Conservation (phyloP, 2,797 vertebrate genomes). For the Microctenopoma stevenorrisi region DNA sequence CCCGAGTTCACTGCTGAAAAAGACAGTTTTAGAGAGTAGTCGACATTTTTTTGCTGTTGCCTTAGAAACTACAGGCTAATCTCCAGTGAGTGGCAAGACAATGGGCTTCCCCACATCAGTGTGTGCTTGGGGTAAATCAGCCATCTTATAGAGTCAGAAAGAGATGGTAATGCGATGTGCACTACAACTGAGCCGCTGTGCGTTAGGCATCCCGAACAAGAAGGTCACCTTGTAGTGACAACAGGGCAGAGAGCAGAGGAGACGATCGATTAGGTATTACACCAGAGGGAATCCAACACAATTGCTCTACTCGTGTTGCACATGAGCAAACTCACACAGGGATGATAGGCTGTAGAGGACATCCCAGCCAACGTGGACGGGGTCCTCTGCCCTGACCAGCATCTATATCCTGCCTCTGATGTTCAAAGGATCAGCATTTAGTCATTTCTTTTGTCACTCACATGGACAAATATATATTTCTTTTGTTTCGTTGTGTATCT, state of each 20-base stretch:
- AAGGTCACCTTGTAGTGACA: slow-evolving; percentile 70
- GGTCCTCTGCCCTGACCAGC: no score
- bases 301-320: slow-evolving; percentile 1
- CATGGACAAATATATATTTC: no score
- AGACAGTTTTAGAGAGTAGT: slow-evolving; percentile 18
- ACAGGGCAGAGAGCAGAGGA: slow-evolving; percentile 34
- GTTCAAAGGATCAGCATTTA: no score
- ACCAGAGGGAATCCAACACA: slow-evolving; percentile 30
- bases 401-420: no score
- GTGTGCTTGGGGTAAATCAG: slow-evolving; percentile 30
- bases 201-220: slow-evolving; percentile 46
- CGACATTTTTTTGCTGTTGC: slow-evolving; percentile 41
- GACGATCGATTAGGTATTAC: slow-evolving; percentile 48
- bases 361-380: no score
- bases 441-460: no score
- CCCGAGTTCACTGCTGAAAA: slow-evolving; percentile 18
- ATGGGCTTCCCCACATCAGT: not conserved
- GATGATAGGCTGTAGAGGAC: no score
- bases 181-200: slow-evolving; percentile 18
- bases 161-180: slow-evolving; percentile 38
- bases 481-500: no score
- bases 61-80: slow-evolving; percentile 60
- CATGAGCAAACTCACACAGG: no score
- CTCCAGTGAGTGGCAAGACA: slow-evolving; percentile 22
- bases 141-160: slow-evolving; percentile 29